phyloP scores from a whole-genome alignment of 2,797 vertebrate species.

The Chaenodraco wilsoni region DNA sequence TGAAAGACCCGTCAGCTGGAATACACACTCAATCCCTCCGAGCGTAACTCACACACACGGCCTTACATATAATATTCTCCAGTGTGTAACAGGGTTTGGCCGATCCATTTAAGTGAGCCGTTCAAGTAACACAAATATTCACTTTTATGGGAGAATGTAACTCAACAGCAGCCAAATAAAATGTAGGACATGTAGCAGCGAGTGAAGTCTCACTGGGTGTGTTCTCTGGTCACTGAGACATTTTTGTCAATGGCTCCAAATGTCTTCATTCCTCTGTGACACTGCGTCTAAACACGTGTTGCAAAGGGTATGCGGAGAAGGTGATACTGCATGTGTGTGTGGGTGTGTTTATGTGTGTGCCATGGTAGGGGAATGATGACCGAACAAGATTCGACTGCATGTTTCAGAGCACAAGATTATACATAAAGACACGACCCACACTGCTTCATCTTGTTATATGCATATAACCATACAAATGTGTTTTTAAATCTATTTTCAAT shows the following conservation, averaged over 20 bases:
- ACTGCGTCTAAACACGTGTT: slow-evolving; percentile 39
- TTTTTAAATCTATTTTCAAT: background rate
- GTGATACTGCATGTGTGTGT: slow-evolving; percentile 1
- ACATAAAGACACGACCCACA: background rate
- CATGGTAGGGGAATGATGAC: background rate
- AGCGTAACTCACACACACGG: slow-evolving; percentile 32
- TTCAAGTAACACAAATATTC: slow-evolving; percentile 10
- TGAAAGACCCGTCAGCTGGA: slow-evolving; percentile 80
- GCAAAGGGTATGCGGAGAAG: slow-evolving; percentile 10
- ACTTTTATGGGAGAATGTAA: slow-evolving; percentile 21
- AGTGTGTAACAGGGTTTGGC: slow-evolving; percentile 17
- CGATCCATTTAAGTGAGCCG: slow-evolving; percentile 31
- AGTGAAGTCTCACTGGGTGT: slow-evolving; percentile 27
- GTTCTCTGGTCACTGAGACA: slow-evolving; percentile 22
- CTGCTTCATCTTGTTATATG: background rate
- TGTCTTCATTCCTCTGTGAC: slow-evolving; percentile 30
- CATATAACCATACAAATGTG: background rate
- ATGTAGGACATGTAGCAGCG: slow-evolving; percentile 1
- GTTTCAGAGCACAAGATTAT: background rate
- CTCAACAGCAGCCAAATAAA: slow-evolving; percentile 16
- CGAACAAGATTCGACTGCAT: slow-evolving; percentile 1
- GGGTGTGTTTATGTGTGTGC: background rate
- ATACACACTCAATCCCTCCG: slow-evolving; percentile 54
- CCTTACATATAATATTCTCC: slow-evolving; percentile 30
- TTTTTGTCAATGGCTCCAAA: slow-evolving; percentile 35